Base-by-base conservation (phyloP, 2,113 vertebrate species). In the Rhinoderma darwinii region DNA sequence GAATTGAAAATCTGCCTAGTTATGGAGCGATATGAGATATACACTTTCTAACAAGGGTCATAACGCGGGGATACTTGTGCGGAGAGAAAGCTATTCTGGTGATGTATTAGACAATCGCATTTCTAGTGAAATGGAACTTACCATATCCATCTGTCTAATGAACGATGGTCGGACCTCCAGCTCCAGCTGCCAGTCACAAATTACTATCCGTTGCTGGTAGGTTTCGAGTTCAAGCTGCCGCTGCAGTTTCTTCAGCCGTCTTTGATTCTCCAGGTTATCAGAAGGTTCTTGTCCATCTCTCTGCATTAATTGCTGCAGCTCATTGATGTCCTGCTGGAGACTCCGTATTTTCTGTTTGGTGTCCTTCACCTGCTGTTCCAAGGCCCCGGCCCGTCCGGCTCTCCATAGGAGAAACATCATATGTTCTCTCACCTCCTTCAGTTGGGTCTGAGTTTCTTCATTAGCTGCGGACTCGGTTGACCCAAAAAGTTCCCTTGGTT, bases 161-260 rank as follows among this genome's bases (percentile, higher is more conserved):
- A 92, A 77, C 18, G 83, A 6, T 41, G 91, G 90, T 41, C 85
- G 90, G 81, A 93, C 83, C 87, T 91, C 89, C 86, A 92, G 84
- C 85, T 92, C 91, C 25, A 93, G 87, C 74, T 91, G 84, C 90
- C 90, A 92, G 72, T 92, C 89, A 0, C 68, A 37, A 68, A 84
- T 63, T 84, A 93, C 87, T 51, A 92, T 90, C 25, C 50, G 66
- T 72, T 88, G 73, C 22, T 72, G 89, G 12, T 91, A 91, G 17
- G 89, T 39, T 35, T 91, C 91, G 66, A 93, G 82, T 32, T 90
- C 88, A 70, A 93, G 88, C 18, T 56, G 89, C 84, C 84, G 84
- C 74, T 86, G 84, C 75, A 77, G 11, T n/a, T 89, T 84, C 41
- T 90, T 2, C 0, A 63, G 30, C 27, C 84, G 80, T 2, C 10